Base-by-base conservation (phyloP, 1,140 invertebrate genomes). In the Cotesia chilonis region DNA sequence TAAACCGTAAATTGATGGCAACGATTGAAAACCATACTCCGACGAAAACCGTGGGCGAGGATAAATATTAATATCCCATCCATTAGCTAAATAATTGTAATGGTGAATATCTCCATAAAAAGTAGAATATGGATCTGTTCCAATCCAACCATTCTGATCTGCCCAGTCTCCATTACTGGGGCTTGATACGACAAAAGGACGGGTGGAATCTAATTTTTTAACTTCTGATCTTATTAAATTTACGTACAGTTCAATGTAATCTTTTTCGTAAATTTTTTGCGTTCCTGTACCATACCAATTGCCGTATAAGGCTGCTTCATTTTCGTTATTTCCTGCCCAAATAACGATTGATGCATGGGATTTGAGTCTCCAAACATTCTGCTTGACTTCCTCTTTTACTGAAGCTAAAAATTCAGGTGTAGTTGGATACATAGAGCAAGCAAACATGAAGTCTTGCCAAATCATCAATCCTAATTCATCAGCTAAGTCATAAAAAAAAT, bases 361-460 rank as follows among this genome's bases (percentile, higher is more conserved):
- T 74, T 96, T 93, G 4, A 99, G 86, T 70, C 97, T 89, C 71
- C 90, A 87, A 1, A 97, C 90, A 85, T 98, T 96, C 80, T 98
- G 93, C 28, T 85, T 85, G 6, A 98, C 88, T 90, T 99, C 98
- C 17, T 84, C 81, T 41, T 84, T 82, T 0, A 99, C 95, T 9
- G 88, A 91, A 2, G 85, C 75, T 2, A 99, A 84, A 85, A 97
- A 99, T 7, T 88, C 81, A 0, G 86, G 73, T 68, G 90, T 90
- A 0, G 91, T 90, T 4, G 97, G 98, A 87, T 99, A 99, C 92
- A 99, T 94, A 4, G 93, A 90, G 82, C 96, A 99, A 0, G 98
- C 98, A 86, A 99, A 99, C 94, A 99, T 98, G 74, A 99, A 93
- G 85, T 99, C 96, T 87, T 96, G 94, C 95, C 95, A 96, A 54